These are phyloP conservation scores for Willisornis vidua DNA, from an alignment of 2,113 vertebrate genomes.

Conservation along the genomic window DNA sequence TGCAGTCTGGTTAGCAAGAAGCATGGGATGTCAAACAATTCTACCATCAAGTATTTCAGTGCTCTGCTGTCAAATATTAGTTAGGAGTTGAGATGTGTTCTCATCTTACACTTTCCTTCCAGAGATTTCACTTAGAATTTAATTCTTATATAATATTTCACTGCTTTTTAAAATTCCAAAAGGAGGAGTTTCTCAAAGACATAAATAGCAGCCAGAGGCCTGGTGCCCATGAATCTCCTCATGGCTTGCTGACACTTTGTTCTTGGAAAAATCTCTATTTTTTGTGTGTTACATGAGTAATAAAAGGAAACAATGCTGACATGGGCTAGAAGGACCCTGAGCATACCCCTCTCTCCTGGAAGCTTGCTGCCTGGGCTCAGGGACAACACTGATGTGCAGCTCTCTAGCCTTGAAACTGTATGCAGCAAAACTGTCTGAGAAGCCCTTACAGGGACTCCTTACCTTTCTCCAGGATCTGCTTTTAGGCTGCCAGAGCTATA, in stretches of 20 bases:
- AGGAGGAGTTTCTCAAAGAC: neutral
- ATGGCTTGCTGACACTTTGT: neutral
- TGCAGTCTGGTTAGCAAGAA: neutral
- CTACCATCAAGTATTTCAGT: neutral
- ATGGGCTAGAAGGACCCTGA: neutral
- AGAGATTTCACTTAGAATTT: neutral
- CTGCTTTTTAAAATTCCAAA: neutral
- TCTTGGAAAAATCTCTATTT: neutral
- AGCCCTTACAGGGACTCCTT: neutral
- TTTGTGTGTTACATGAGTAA: neutral
- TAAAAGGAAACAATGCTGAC: neutral
- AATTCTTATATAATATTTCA: neutral
- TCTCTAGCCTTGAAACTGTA: neutral
- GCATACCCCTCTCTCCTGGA: neutral
- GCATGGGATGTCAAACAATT: neutral
- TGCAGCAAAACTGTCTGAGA: neutral
- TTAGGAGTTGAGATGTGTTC: neutral
- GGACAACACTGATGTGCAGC: fast-evolving
- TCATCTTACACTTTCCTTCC: neutral
- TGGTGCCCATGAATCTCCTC: neutral
- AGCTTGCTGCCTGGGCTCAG: neutral
- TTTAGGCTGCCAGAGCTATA: neutral
- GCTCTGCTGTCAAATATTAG: neutral
- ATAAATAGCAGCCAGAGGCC: neutral
- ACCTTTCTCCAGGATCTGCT: neutral